Base-by-base conservation (phyloP, 2,888 invertebrate species). In the Acleris emargana region DNA sequence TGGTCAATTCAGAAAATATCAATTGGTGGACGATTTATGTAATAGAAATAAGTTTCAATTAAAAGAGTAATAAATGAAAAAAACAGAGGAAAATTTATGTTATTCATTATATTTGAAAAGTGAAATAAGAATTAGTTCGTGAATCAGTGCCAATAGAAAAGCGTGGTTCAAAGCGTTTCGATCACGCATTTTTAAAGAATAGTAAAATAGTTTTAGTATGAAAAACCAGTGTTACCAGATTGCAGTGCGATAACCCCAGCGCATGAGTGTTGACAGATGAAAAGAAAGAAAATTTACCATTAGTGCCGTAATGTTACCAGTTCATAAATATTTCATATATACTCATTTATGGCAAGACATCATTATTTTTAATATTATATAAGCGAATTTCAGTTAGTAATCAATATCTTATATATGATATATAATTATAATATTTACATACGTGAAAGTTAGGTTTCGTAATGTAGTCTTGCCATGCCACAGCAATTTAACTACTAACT, bases 211-310 rank as follows among this genome's bases (percentile, higher is more conserved):
- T 73, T 86, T 87, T 87, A 88, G 88, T 89, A 82, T 81, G 86
- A 84, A 83, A 84, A 83, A 89, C 89, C 90, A 78, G 84, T 89
- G 91, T 91, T 91, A 91, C 92, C 92, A 91, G 88, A 83, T 90
- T 88, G 91, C 86, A 87, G 88, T 88, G 91, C 89, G 90, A 88
- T 86, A 88, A 89, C 84, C 92, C 91, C 89, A 88, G 87, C 88
- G 84, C 80, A 81, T 80, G 87, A 90, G 83, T 90, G 91, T 91
- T 87, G 91, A 81, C 81, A 87, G 87, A 91, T 90, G 89, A 76
- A 90, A 86, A 87, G 82, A 82, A 79, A 87, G 86, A 89, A 88
- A 88, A 83, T 82, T 76, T 78, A 84, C 80, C 78, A 87, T 91
- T 89, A 91, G 86, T 84, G 78, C 78, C 38, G 28, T 55, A 62